Conservation (phyloP, 2,797 vertebrate genomes). For the Rhabdomys pumilio region DNA sequence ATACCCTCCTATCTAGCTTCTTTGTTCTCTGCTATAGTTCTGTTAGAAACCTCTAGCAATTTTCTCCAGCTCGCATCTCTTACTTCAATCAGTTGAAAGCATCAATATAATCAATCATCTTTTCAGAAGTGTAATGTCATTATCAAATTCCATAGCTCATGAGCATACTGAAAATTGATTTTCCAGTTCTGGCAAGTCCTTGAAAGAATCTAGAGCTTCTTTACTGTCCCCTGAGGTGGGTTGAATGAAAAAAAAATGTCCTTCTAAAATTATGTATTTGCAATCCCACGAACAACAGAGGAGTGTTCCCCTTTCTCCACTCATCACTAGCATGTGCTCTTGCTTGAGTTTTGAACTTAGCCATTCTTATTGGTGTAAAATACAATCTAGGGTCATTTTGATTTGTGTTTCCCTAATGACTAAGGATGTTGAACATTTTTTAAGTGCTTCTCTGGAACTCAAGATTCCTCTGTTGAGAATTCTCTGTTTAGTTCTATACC, state of each 20-base stretch:
- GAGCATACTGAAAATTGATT: background rate
- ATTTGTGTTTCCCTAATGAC: background rate
- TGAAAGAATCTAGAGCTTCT: background rate
- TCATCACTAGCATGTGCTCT: background rate
- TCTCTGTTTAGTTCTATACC: no score
- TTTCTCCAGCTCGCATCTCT: conserved; percentile 5
- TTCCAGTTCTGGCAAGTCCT: background rate
- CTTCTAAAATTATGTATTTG: background rate
- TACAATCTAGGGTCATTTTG: background rate
- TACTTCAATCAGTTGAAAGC: conserved; percentile 57
- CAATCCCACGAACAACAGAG: background rate
- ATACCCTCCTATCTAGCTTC: background rate
- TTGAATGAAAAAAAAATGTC: background rate
- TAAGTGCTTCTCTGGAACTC: no score
- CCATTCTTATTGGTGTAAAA: background rate
- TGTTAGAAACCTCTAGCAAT: conserved; percentile 2
- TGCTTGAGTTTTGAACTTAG: background rate
- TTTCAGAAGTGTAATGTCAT: conserved; percentile 43
- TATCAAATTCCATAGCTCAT: background rate
- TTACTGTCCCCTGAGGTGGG: no score
- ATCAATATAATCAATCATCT: conserved; percentile 52
- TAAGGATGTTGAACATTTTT: background rate
- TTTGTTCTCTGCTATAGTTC: background rate
- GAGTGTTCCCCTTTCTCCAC: background rate
- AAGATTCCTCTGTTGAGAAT: no score